These are phyloP conservation scores for Moxostoma hubbsi DNA, from an alignment of 2,797 vertebrate species.

Conservation along the genomic window DNA sequence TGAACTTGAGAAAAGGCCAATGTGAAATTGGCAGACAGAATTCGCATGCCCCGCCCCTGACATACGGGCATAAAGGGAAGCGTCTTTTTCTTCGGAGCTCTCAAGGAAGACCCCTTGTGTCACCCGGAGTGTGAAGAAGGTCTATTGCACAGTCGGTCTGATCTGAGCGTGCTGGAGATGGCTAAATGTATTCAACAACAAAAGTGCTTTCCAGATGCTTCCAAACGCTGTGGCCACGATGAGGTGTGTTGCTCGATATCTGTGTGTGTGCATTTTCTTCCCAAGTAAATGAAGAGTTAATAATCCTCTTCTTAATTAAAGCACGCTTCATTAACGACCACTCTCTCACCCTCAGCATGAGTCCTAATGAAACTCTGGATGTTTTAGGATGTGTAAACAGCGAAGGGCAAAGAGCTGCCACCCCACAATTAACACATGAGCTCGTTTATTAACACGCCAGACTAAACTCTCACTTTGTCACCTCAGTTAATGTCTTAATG, in stretches of 20 bases:
- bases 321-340: constrained; percentile 70
- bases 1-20: too few relatives aligned
- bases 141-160: too few relatives aligned
- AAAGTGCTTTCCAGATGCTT: not conserved
- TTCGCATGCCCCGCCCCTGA: too few relatives aligned
- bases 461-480: not conserved
- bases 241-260: constrained; percentile 58
- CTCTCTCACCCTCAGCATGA: constrained; percentile 68
- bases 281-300: constrained; percentile 27
- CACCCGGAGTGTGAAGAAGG: too few relatives aligned
- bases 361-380: constrained; percentile 74
- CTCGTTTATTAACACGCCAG: not conserved
- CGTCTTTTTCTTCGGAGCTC: too few relatives aligned
- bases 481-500: too few relatives aligned
- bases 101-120: too few relatives aligned
- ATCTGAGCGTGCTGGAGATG: constrained; percentile 11
- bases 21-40: too few relatives aligned
- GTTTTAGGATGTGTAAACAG: constrained; percentile 69
- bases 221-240: too few relatives aligned
- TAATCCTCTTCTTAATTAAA: constrained; percentile 22
- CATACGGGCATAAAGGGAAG: too few relatives aligned
- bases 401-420: not conserved
- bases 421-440: constrained; percentile 5
- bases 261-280: not conserved
- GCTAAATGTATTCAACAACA: constrained; percentile 63